Evolutionary conservation across 2,113 vertebrate genomes (phyloP), one percentile per base, ranked within the genome.

Genomic region (Dinomys branickii): DNA sequence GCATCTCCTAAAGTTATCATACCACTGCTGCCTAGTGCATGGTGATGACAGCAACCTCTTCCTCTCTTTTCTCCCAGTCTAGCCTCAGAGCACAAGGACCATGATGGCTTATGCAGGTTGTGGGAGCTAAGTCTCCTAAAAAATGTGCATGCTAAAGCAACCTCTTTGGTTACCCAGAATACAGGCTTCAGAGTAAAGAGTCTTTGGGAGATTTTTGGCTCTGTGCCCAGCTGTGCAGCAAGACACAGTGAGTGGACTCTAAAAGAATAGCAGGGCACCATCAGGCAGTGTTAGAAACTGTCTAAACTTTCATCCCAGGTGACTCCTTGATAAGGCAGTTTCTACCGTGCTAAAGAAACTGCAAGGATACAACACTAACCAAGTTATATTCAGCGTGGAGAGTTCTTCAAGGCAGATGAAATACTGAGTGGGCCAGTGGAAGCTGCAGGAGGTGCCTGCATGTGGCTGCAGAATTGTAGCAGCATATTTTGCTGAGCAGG

Each of bases 21-120:
- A 8, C 59, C 2, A 4, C 1, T 54, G 0, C 63, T 41, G 58
- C 52, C 58, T 14, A 20, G 16, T 1, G 1, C 1, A 0, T 1
- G 6, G 13, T 24, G 28, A 30, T 11, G 33, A 13, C 12, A 47
- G 38, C 1, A 17, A 17, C 44, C 7, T 4, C 9, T 59, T 19
- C 3, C 47, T n/a, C 28, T 11, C 10, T 12, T 33, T 50, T 13
- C 3, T 26, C 28, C 63, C 17, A 33, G 54, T 41, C 67, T 28
- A 69, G 13, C 30, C 56, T 58, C 14, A 41, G 16, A 54, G 65
- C 10, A 47, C 33, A 35, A 19, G 4, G 38, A 0, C n/a, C 7
- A 7, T 13, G 26, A n/a, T 19, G 63, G 52, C 38, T 84, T 11
- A 20, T 3, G 38, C 47, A 19, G 13, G 52, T 1, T 1, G 4